phyloP scores from a whole-genome alignment of 1,140 invertebrate genomes.

The Sycobia sp. region DNA sequence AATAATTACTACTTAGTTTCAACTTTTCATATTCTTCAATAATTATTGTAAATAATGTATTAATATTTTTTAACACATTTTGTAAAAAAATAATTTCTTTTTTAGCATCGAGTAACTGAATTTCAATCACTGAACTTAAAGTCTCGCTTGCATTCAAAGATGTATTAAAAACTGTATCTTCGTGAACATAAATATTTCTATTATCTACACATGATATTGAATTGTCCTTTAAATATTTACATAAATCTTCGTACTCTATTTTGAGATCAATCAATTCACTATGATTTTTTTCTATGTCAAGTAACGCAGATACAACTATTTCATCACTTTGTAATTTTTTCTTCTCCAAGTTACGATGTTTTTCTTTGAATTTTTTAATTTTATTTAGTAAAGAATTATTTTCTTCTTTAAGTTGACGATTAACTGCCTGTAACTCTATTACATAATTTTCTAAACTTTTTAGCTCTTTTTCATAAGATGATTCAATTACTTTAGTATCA shows the following conservation, averaged over 20 bases:
- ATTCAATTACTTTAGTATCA: constrained; percentile 33
- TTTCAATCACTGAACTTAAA: constrained; percentile 56
- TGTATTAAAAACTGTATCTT: constrained; percentile 53
- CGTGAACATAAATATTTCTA: background rate
- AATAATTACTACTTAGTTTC: no score
- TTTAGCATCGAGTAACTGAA: constrained; percentile 54
- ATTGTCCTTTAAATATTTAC: constrained; percentile 46
- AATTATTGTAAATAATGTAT: constrained; percentile 9
- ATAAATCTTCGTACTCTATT: constrained; percentile 53
- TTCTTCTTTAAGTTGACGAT: constrained; percentile 44
- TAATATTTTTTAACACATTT: constrained; percentile 25
- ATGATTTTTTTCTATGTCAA: constrained; percentile 49
- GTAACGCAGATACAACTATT: constrained; percentile 41
- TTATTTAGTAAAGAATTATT: constrained; percentile 45
- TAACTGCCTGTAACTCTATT: constrained; percentile 42
- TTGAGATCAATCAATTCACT: constrained; percentile 50
- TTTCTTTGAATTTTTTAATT: constrained; percentile 37
- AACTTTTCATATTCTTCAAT: constrained; percentile 27
- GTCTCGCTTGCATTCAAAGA: constrained; percentile 48
- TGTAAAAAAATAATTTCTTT: constrained; percentile 42
- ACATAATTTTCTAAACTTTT: constrained; percentile 46
- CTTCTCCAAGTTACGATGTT: constrained; percentile 40
- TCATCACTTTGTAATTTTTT: constrained; percentile 45
- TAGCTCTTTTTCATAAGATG: constrained; percentile 49
- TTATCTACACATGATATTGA: constrained; percentile 40